These are phyloP conservation scores for western clawed frog (Xenopus tropicalis) DNA, from an alignment of 2,113 vertebrate species.

Conservation along the genomic window UCB_Xtro_10.0 CM004443.2:185358001-185358500, in stretches of 20 bases:
- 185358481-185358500: constrained; percentile 97
- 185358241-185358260: constrained; percentile 69
- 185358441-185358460: constrained; percentile 97
- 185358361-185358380: constrained; percentile 99
- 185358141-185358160: constrained; percentile 38
- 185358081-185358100: constrained; percentile 68
- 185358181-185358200: constrained; percentile 33
- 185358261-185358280: constrained; percentile 99
- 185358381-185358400: constrained; percentile 95
- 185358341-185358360: constrained; percentile 90
- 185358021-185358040: constrained; percentile 74
- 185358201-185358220: constrained; percentile 29
- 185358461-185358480: constrained; percentile 99
- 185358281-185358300: constrained; percentile 99
- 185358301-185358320: constrained; percentile 85
- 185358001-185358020: constrained; percentile 72
- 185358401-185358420: constrained; percentile 99
- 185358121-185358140: constrained; percentile 40
- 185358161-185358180: constrained; percentile 37
- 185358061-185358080: constrained; percentile 64
- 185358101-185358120: constrained; percentile 56
- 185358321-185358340: constrained; percentile 84
- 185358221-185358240: constrained; percentile 49
- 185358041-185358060: constrained; percentile 78
- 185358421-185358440: constrained; percentile 99